Percentiles rank a stretch among this genome's conserved stretches.
Conservation (phyloP, 2,797 vertebrate species). For the Momotus momota region DNA sequence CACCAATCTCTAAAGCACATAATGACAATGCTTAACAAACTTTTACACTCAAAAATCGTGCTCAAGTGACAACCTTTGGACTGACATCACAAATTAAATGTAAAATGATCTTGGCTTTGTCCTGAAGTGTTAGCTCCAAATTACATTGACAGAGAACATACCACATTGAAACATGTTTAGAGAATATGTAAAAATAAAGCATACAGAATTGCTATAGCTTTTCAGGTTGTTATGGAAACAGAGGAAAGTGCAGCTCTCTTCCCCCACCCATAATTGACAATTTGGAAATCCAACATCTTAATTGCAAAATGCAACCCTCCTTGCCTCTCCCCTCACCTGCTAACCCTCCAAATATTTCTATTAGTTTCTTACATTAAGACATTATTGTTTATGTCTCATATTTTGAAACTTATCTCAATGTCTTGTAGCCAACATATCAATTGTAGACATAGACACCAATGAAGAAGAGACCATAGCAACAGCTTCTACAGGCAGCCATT, state of each 20-base stretch:
- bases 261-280: background rate
- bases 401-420: slow-evolving; percentile 32
- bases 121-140: background rate
- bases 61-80: background rate
- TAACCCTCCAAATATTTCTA: background rate
- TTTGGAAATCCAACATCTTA: background rate
- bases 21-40: background rate
- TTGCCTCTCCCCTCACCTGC: background rate
- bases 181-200: background rate
- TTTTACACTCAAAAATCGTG: background rate
- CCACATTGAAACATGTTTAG: background rate
- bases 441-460: slow-evolving; percentile 88
- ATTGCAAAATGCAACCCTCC: background rate
- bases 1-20: background rate
- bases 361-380: background rate
- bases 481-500: slow-evolving; percentile 87
- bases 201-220: background rate
- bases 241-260: background rate
- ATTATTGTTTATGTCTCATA: background rate
- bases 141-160: background rate
- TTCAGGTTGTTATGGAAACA: slow-evolving; percentile 56
- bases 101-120: slow-evolving; percentile 5
- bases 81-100: background rate
- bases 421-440: slow-evolving; percentile 87
- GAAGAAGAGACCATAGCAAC: slow-evolving; percentile 86